These are phyloP conservation scores for Stenolophus ochropezus DNA, from an alignment of 2,888 invertebrate genomes.

Conservation along the genomic window DNA sequence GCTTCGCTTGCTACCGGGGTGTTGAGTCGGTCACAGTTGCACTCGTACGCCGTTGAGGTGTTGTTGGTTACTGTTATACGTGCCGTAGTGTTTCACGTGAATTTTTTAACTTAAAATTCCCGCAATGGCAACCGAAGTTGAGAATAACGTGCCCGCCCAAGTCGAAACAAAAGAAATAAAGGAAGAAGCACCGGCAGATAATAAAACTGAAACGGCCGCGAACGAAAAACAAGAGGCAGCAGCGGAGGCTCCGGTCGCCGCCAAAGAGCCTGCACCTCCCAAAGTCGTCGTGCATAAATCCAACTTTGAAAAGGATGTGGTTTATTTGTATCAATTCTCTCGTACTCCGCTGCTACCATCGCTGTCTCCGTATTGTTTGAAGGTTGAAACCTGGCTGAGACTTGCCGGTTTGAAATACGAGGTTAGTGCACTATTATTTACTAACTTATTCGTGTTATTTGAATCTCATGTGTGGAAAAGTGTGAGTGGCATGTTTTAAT, in stretches of 20 bases:
- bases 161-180: conserved; percentile 76
- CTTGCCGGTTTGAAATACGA: conserved; percentile 94
- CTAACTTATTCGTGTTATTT: conserved; percentile 37
- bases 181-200: conserved; percentile 74
- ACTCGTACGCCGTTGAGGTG: conserved; percentile 54
- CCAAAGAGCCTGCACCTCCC: conserved; percentile 80
- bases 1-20: conserved; percentile 42
- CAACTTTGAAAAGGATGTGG: conserved; percentile 93
- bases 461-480: not conserved
- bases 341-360: conserved; percentile 93
- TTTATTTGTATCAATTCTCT: conserved; percentile 95
- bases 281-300: conserved; percentile 90
- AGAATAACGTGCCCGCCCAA: conserved; percentile 79
- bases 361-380: conserved; percentile 93
- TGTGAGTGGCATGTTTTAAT: conserved; percentile 40
- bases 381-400: conserved; percentile 97
- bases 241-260: conserved; percentile 74
- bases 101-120: conserved; percentile 52
- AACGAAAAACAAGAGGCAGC: conserved; percentile 73
- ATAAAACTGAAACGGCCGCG: conserved; percentile 71
- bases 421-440: conserved; percentile 78
- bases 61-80: conserved; percentile 51
- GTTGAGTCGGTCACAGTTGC: conserved; percentile 57
- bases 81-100: conserved; percentile 59
- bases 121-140: conserved; percentile 86